Base-by-base conservation (phyloP, 2,888 invertebrate species). In the Xestobium rufovillosum region DNA sequence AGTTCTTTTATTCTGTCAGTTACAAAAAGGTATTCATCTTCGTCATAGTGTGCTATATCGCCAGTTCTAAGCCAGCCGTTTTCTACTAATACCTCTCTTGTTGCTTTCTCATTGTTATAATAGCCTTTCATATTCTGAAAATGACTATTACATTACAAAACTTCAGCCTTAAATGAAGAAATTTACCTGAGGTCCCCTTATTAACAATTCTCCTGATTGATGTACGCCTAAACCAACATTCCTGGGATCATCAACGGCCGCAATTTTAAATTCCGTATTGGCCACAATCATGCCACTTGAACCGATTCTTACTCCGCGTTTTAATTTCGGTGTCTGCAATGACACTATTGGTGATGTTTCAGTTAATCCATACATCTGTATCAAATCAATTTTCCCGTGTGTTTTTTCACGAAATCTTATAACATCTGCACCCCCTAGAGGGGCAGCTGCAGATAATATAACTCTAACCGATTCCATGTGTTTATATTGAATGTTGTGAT, bases 121-220 rank as follows among this genome's bases (percentile, higher is more conserved):
- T 89, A 89, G 0, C 84, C 84, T 34, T 71, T 68, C 83, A 86
- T 87, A 2, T 84, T 74, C 63, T 85, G 83, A 19, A 19, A 19
- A n/a, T 6, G 23, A 19, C 23, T 8, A n/a, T 19, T 19, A 8
- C 23, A n/a, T n/a, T n/a, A n/a, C n/a, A n/a, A n/a, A n/a, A n/a
- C n/a, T n/a, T n/a, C n/a, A n/a, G n/a, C n/a, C n/a, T n/a, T n/a
- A n/a, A n/a, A n/a, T n/a, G n/a, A n/a, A n/a, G n/a, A n/a, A n/a
- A n/a, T 87, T 87, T 2, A 85, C 75, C 64, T 86, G 84, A 0
- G 86, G 85, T 0, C 88, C 87, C 28, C 74, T 72, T 1, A 84
- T 64, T 37, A 78, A 71, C 4, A 88, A 57, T 57, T 89, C 88
- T 1, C 89, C 89, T 10, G 66, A 65, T 67, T 74, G 56, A 19